Base-by-base conservation (phyloP, 2,113 vertebrate genomes). In the Lichenostomus cassidix region DNA sequence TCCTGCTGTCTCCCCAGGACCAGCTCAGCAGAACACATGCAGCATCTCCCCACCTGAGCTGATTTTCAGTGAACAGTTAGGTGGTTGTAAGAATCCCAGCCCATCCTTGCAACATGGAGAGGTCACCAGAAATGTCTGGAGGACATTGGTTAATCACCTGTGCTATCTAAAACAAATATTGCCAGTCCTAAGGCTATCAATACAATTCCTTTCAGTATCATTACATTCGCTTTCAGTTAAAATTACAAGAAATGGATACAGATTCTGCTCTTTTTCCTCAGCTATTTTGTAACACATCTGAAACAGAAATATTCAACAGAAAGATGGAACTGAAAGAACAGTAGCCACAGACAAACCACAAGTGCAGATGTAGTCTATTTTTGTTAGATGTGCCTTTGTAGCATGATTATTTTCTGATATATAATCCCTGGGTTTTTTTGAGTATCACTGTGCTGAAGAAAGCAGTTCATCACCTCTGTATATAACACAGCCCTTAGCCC, bases 261-360 rank as follows among this genome's bases (percentile, higher is more conserved):
- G 23, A 73, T 92, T 86, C 64, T n/a, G 15, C 88, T 93, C 69
- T 81, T 27, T 58, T 89, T 82, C 24, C 56, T 33, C 62, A 75
- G 75, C 44, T 80, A 80, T 87, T 93, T 44, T 74, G 74, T 86
- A 20, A 62, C 59, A 77, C 25, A 65, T 85, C 46, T 83, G 59
- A 96, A 96, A 77, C 14, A 94, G 69, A 75, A 85, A 65, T 23
- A 77, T 31, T 80, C 75, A 93, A 46, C 58, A 87, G 68, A 94
- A 92, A 87, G 85, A 82, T 23, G 37, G 39, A 90, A 90, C 68
- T 81, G 42, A 37, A 80, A 10, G 75, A 92, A 90, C 55, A 1
- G 73, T 91, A 97, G 89, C 84, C 89, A 95, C 85, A 95, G 81
- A 93, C 11, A 77, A 96, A 88, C 83, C 95, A 63, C 85, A 88